Conservation (phyloP, 2,888 invertebrate species). For the Drosophila lutescens region DNA sequence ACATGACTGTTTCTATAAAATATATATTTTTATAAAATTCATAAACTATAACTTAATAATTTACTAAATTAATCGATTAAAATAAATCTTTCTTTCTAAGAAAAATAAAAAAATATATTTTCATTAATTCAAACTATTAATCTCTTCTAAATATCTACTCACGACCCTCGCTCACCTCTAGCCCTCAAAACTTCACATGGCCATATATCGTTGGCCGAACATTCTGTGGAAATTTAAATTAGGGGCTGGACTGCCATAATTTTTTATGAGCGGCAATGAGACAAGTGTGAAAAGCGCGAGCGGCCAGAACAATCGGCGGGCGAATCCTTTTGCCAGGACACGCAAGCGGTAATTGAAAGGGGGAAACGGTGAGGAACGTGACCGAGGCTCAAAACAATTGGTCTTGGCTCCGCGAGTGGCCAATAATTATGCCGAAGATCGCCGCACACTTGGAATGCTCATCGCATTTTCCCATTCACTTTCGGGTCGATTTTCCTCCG, state of each 20-base stretch:
- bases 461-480: constrained; percentile 40
- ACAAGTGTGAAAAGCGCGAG: constrained; percentile 70
- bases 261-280: constrained; percentile 47
- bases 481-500: constrained; percentile 14
- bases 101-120: no score
- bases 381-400: constrained; percentile 8
- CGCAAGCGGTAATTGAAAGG: constrained; percentile 4
- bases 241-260: constrained; percentile 56
- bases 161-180: background rate
- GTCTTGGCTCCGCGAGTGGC: constrained; percentile 23
- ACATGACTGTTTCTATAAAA: no score
- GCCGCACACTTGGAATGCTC: constrained; percentile 46
- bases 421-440: constrained; percentile 29
- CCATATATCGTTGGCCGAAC: constrained; percentile 21
- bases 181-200: constrained; percentile 2
- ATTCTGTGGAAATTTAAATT: constrained; percentile 34
- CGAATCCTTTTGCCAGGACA: constrained; percentile 44
- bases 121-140: no score
- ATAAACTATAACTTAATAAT: no score
- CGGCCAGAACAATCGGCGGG: constrained; percentile 44
- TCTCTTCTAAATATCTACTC: background rate
- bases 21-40: no score
- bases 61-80: no score
- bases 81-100: no score
- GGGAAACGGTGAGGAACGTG: constrained; percentile 31